Base-by-base conservation (phyloP, 2,888 invertebrate genomes). In the Synergus umbraculus region DNA sequence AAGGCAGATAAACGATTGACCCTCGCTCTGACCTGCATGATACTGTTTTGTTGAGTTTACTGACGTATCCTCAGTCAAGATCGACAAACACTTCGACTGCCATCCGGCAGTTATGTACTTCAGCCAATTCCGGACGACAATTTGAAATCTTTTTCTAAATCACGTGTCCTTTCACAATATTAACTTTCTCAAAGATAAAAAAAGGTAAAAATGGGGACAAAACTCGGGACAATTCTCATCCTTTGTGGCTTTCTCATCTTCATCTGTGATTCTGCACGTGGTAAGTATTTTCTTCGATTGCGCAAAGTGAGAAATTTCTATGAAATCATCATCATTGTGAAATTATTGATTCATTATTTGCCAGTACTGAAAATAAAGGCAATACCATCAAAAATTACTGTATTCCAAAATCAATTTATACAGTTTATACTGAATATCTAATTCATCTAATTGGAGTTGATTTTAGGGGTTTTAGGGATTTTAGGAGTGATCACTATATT, bases 21-120 rank as follows among this genome's bases (percentile, higher is more conserved):
- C 90, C 91, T 91, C 87, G 89, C 83, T 87, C 86, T 91, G 90
- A 90, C 89, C 91, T 85, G 85, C 81, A 86, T 87, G 88, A 89
- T 89, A 89, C 86, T 86, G 83, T 85, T 85, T 86, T 81, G 85
- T 86, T 85, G 84, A 88, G 86, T 87, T 87, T 86, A 86, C 86
- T 86, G 86, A 87, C 85, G 85, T 84, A 83, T 80, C 81, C 78
- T 78, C 82, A 79, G 81, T 83, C 85, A 85, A 88, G 86, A 87
- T 43, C 44, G 54, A 44, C 86, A 83, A 84, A 85, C 83, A 85
- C 63, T 83, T 80, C 77, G 80, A 78, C 73, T 78, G 76, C 65
- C 60, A 82, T 73, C 78, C 67, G 44, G 77, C 64, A 80, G 58
- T 67, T 73, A 78, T 69, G 37, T 54, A 54, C 29, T 73, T 54